A percentile compares a stretch with the other conserved stretches of the same genome.
Conservation (phyloP, 2,797 vertebrate genomes). For the Zenarchopterus dispar region DNA sequence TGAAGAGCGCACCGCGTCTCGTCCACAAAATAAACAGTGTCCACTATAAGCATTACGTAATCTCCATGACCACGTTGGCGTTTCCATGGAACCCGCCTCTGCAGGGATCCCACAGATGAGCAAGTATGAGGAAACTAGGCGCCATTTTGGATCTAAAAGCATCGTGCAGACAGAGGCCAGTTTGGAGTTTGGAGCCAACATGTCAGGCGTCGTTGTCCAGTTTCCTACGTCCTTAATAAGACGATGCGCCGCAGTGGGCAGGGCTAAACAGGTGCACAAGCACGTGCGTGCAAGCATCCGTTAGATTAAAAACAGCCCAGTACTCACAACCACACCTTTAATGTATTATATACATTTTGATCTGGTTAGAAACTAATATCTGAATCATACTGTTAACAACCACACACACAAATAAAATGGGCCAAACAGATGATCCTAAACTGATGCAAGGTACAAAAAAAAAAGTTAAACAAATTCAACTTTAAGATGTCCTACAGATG, state of each 20-base stretch:
- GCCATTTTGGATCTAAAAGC: slow-evolving; percentile 57
- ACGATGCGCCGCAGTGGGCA: slow-evolving; percentile 67
- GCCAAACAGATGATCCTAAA: too few species aligned
- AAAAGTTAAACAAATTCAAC: too few species aligned
- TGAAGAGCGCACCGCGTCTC: slow-evolving; percentile 17
- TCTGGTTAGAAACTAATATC: too few species aligned
- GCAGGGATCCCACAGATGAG: slow-evolving; percentile 43
- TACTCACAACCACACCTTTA: background rate
- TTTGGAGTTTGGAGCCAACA: slow-evolving; percentile 38
- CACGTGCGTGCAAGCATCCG: slow-evolving; percentile 67
- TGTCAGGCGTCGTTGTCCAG: slow-evolving; percentile 39
- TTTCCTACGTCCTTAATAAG: slow-evolving; percentile 25
- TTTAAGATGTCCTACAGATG: too few species aligned
- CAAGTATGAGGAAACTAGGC: slow-evolving; percentile 33
- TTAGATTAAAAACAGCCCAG: background rate
- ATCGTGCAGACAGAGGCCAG: background rate
- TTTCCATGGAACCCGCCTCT: slow-evolving; percentile 71
- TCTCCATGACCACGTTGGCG: slow-evolving; percentile 27
- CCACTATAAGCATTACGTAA: slow-evolving; percentile 73
- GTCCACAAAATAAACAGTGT: slow-evolving; percentile 57
- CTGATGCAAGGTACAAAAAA: too few species aligned
- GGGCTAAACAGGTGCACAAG: slow-evolving; percentile 51
- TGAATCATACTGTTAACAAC: too few species aligned
- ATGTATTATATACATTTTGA: too few species aligned
- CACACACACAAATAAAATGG: too few species aligned